Evolutionary conservation across 2,797 vertebrate genomes (phyloP).

Genomic region (Chelon auratus): DNA sequence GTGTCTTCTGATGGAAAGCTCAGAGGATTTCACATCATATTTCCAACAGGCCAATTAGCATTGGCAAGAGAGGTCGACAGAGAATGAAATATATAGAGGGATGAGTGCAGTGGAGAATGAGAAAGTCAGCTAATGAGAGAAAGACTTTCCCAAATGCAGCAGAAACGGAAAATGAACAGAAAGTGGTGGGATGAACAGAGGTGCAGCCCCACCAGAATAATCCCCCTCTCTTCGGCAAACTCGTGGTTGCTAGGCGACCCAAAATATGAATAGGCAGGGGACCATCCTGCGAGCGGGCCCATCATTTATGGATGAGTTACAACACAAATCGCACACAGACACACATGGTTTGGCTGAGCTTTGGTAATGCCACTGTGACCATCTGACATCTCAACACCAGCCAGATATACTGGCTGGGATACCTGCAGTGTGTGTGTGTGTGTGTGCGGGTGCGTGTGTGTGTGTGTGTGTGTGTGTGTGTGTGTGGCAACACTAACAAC

Average conservation of each 20-base stretch:
- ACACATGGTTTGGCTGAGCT: conserved; percentile 61
- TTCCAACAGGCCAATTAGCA: conserved; percentile 31
- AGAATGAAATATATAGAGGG: conserved; percentile 1
- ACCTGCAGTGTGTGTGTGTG: conserved; percentile 57
- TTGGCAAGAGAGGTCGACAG: not conserved
- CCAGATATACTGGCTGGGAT: conserved; percentile 71
- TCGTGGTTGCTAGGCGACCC: conserved; percentile 79
- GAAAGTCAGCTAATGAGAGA: conserved; percentile 21
- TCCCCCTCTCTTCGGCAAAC: conserved; percentile 62
- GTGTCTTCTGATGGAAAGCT: conserved; percentile 6
- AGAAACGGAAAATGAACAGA: conserved; percentile 31
- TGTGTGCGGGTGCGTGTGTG: conserved; percentile 42
- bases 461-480: conserved; percentile 27
- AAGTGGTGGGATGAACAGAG: conserved; percentile 46
- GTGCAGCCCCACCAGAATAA: conserved; percentile 63
- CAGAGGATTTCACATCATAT: conserved; percentile 8
- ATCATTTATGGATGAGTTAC: conserved; percentile 80
- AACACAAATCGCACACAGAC: conserved; percentile 60
- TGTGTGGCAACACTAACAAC: conserved; percentile 56
- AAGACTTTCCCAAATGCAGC: conserved; percentile 26
- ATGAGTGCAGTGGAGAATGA: conserved; percentile 16
- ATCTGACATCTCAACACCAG: conserved; percentile 76
- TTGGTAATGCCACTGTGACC: conserved; percentile 70
- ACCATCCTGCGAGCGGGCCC: conserved; percentile 61
- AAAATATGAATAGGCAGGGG: conserved; percentile 81